A percentile compares a stretch with the other conserved stretches of the same genome.
Evolutionary conservation across 1,140 invertebrate genomes (phyloP).

Genomic region (Drosophila truncata): DNA sequence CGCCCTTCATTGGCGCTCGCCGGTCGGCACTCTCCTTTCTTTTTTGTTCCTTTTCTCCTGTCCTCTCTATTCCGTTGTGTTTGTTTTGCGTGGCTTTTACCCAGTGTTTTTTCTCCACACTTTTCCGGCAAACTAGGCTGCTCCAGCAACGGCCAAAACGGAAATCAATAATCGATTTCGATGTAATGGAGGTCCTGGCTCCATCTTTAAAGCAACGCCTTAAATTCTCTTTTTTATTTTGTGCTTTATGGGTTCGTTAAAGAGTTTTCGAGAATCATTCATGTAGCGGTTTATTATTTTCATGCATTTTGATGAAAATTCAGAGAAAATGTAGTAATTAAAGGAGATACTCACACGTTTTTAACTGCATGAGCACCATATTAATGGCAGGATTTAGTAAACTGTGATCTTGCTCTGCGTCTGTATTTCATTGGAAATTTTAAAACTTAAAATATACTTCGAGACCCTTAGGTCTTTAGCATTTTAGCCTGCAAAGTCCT

Average conservation of each 20-base stretch:
- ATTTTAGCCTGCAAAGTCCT: constrained; percentile 22
- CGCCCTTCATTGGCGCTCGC: constrained; percentile 58
- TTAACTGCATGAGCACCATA: too few relatives aligned
- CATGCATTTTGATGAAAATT: background rate
- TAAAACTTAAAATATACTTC: background rate
- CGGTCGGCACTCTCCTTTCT: constrained; percentile 36
- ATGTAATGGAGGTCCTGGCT: constrained; percentile 20
- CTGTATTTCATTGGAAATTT: background rate
- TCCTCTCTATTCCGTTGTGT: constrained; percentile 36
- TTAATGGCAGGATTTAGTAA: background rate
- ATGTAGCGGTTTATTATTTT: background rate
- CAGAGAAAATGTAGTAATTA: too few relatives aligned
- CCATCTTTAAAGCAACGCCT: constrained; percentile 27
- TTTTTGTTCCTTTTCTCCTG: constrained; percentile 7
- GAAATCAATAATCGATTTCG: constrained; percentile 64
- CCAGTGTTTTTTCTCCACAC: constrained; percentile 16
- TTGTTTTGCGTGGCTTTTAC: constrained; percentile 51
- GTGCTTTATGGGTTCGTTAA: background rate
- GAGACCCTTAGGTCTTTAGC: background rate
- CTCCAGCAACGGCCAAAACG: constrained; percentile 32
- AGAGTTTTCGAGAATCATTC: background rate
- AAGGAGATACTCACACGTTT: too few relatives aligned
- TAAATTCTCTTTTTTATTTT: background rate
- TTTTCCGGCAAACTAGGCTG: constrained; percentile 43
- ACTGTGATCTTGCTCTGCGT: background rate